These are phyloP conservation scores for Brienomyrus longianalis DNA, from an alignment of 2,113 vertebrate species.

Conservation along the genomic window DNA sequence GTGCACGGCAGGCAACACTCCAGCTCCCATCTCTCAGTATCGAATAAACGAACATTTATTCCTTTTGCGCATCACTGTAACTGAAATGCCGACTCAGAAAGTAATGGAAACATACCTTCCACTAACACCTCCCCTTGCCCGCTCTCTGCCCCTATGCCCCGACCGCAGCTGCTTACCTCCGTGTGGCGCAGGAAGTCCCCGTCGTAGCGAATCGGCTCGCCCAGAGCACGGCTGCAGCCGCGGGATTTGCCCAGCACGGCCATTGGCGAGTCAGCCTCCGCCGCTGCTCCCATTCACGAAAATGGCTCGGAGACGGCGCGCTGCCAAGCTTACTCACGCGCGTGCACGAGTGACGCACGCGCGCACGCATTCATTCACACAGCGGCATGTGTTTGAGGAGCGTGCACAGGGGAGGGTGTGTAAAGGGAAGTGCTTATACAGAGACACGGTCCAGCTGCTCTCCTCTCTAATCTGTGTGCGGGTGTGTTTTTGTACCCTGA, in stretches of 20 bases:
- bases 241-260: slow-evolving; percentile 53
- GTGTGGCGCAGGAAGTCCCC: slow-evolving; percentile 51
- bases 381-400: slow-evolving; percentile 29
- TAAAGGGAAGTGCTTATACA: slow-evolving; percentile 43
- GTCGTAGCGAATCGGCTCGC: slow-evolving; percentile 57
- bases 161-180: slow-evolving; percentile 44
- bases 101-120: not conserved
- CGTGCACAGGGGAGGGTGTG: slow-evolving; percentile 30
- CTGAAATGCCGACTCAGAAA: not conserved
- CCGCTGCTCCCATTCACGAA: slow-evolving; percentile 56
- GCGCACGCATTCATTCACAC: slow-evolving; percentile 47
- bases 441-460: slow-evolving; percentile 51
- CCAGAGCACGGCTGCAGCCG: slow-evolving; percentile 49
- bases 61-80: not conserved
- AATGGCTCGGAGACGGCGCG: slow-evolving; percentile 1
- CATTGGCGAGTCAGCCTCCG: slow-evolving; percentile 61
- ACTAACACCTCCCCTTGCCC: not conserved
- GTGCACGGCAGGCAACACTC: not conserved
- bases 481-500: slow-evolving; percentile 7
- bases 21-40: not conserved
- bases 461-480: slow-evolving; percentile 21
- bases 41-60: not conserved
- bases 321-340: slow-evolving; percentile 29
- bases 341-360: slow-evolving; percentile 26
- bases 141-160: not conserved